These are phyloP conservation scores for Nixonia krombeini DNA, from an alignment of 1,140 invertebrate genomes.

Conservation along the genomic window DNA sequence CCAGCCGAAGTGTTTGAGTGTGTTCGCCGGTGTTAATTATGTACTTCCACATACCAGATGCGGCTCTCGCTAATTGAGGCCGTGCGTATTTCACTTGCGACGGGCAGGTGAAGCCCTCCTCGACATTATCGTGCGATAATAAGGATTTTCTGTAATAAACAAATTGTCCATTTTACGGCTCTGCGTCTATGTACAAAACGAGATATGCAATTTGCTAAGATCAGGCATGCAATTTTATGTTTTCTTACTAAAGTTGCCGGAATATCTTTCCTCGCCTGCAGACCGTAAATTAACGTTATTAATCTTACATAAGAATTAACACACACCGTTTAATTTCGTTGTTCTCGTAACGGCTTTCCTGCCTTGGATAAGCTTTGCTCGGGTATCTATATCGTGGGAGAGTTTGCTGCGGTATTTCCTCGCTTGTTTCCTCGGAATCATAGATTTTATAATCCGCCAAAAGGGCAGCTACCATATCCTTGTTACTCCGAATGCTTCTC, in stretches of 20 bases:
- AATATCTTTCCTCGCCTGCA: too few species aligned
- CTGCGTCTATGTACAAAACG: too few species aligned
- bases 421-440: conserved; percentile 35
- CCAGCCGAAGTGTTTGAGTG: conserved; percentile 86
- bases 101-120: conserved; percentile 84
- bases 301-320: background rate
- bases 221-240: too few species aligned
- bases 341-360: conserved; percentile 61
- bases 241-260: conserved; percentile 4
- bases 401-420: conserved; percentile 19
- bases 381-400: conserved; percentile 25
- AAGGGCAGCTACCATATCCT: conserved; percentile 78
- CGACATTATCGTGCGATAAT: conserved; percentile 63
- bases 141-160: conserved; percentile 66
- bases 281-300: too few species aligned
- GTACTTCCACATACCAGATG: conserved; percentile 87
- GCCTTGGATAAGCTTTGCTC: conserved; percentile 36
- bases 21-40: conserved; percentile 90
- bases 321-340: conserved; percentile 69
- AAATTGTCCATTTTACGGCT: too few species aligned
- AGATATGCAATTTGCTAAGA: too few species aligned
- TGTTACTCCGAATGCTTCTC: conserved; percentile 79
- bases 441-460: conserved; percentile 76
- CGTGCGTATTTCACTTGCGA: conserved; percentile 87
- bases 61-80: conserved; percentile 85